Evolutionary conservation across 2,113 vertebrate species (phyloP), one percentile per base, ranked within the genome.

Genomic region (Brachypodius melanocephalos): DNA sequence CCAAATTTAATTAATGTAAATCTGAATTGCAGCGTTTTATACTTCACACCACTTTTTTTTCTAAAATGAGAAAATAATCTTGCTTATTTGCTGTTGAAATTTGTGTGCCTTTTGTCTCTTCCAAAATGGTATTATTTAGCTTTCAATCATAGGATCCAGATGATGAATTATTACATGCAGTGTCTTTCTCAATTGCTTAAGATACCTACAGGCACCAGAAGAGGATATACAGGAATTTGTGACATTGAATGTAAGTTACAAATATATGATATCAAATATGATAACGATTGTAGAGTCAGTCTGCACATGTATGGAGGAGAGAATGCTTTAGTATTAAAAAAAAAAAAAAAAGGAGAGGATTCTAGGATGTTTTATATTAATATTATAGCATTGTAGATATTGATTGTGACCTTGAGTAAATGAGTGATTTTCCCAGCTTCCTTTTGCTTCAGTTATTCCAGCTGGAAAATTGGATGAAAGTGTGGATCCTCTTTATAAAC

Each of bases 381-480:
- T 82, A 38, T 38, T 79, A 20, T 25, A 18, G 7, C 2, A 17
- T 15, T 45, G 45, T 68, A 72, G 38, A 79, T 52, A 31, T 38
- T 74, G 52, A 51, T 43, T 54, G 31, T 93, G 75, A 80, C 84
- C 74, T 96, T 88, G 78, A 74, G 34, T 57, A 77, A 85, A 68
- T 21, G 42, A 78, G 25, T 45, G 32, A 66, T 49, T 77, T 81
- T 54, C 69, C 58, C 65, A 90, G 78, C 85, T 62, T 96, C 82
- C 66, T 95, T 95, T 88, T 92, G 54, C 81, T 96, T 89, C 80
- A 83, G 43, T 85, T 80, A 74, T 78, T 92, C 68, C 65, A 73
- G 61, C 52, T 84, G 86, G 65, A 75, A 96, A 94, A 86, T 36
- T 71, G 13, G 63, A 46, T 75, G 68, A 58, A 94, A 93, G 49